phyloP scores from a whole-genome alignment of 1,140 invertebrate genomes.

The Eumaeus atala region DNA sequence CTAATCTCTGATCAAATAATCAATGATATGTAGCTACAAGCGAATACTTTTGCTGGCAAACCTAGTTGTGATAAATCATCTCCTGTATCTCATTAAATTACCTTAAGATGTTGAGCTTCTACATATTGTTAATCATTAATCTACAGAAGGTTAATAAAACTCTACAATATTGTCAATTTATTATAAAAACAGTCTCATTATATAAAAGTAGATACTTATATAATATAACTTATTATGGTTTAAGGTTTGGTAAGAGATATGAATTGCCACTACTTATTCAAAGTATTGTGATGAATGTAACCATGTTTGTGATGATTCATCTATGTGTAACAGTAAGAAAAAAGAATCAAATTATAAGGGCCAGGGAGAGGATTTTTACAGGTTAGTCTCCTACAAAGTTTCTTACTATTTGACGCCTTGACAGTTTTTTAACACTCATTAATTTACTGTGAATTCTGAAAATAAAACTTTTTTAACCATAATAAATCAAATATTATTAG shows the following conservation, averaged over 20 bases:
- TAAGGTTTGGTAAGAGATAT: constrained; percentile 98
- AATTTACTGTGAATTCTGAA: too few species aligned
- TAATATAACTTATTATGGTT: constrained; percentile 20
- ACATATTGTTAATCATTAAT: background rate
- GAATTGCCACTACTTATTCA: constrained; percentile 95
- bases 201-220: background rate
- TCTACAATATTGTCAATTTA: too few species aligned
- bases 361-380: constrained; percentile 87
- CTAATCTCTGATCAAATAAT: too few species aligned
- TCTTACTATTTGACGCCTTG: too few species aligned
- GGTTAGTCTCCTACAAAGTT: constrained; percentile 74
- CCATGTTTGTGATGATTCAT: constrained; percentile 97
- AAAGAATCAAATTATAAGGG: constrained; percentile 86
- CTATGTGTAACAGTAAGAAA: constrained; percentile 92
- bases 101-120: background rate
- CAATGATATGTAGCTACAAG: too few species aligned
- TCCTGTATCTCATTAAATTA: background rate
- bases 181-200: background rate
- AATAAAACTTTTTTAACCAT: too few species aligned
- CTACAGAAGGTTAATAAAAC: background rate
- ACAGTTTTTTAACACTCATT: too few species aligned
- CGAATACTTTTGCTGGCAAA: too few species aligned
- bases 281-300: constrained; percentile 97
- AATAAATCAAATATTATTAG: too few species aligned
- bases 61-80: too few species aligned